Percentiles rank a stretch among this genome's conserved stretches.
phyloP scores from a whole-genome alignment of 2,797 vertebrate genomes.

The Limnodromus scolopaceus region DNA sequence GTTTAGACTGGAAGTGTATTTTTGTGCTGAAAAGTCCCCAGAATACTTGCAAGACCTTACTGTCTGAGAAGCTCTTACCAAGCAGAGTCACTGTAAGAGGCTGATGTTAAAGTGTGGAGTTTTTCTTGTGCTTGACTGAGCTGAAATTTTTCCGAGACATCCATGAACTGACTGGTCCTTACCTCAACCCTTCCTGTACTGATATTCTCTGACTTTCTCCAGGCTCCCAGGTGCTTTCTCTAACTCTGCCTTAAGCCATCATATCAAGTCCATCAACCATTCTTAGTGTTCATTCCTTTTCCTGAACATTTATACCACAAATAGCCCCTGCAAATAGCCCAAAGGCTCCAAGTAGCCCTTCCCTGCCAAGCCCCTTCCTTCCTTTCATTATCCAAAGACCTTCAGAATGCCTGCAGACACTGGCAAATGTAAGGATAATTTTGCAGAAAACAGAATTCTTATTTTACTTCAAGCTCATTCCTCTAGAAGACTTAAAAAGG shows the following conservation, averaged over 20 bases:
- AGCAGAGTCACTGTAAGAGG: not conserved
- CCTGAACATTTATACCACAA: not conserved
- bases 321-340: no score
- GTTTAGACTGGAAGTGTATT: not conserved
- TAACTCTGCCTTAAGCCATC: not conserved
- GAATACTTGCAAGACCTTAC: not conserved
- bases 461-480: not conserved
- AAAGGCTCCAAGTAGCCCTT: not conserved
- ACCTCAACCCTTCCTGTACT: fast-evolving
- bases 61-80: not conserved
- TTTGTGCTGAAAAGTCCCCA: not conserved
- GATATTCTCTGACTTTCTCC: not conserved
- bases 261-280: not conserved
- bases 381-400: not conserved
- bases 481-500: not conserved
- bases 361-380: not conserved
- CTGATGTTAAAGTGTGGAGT: not conserved
- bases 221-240: not conserved
- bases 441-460: not conserved
- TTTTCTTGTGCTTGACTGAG: not conserved
- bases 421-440: not conserved
- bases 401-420: not conserved
- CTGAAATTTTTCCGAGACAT: not conserved
- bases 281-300: not conserved
- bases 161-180: not conserved